Base-by-base conservation (phyloP, 2,888 invertebrate species). In the Saturnia pavonia region DNA sequence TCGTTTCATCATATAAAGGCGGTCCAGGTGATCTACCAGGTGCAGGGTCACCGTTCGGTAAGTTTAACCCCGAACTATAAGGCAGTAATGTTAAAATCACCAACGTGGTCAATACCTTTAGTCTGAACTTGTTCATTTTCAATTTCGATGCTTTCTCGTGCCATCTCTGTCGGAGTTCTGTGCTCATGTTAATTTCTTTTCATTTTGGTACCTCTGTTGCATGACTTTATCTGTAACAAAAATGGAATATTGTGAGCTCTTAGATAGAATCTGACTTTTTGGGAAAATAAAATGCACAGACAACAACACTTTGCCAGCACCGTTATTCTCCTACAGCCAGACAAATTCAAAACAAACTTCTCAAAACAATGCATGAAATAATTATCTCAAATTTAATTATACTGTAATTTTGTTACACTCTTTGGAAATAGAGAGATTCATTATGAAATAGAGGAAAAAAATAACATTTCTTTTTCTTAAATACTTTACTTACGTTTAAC, bases 21-120 rank as follows among this genome's bases (percentile, higher is more conserved):
- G 96, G 96, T 60, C 96, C 96, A 19, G 96, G 96, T 0, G 96
- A 96, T 57, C 96, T 90, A 11, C 96, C 96, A 0, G 96, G 96
- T 0, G 96, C 96, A 19, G 96, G 96, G 83, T 96, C 96, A 70
- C 95, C 95, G 77, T 92, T 95, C 22, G 95, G 94, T 66, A 92
- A 78, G 72, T 85, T 91, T 68, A 92, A 76, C 0, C 89, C 83
- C 6, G 90, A 91, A 74, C 88, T 90, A 82, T 91, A 91, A 85
- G 94, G 94, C 85, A 94, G 81, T 72, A 84, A 83, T 70, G 88
- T 85, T 72, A 93, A 76, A 69, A 92, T 88, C 73, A 88, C 79
- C 69, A 90, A 77, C 27, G 85, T 82, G 71, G 85, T 78, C 25
- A 90, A 74, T 45, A 86, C 69, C 43, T 73, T 74, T 19, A 71